Evolutionary conservation across 2,113 vertebrate genomes (phyloP).

Genomic region (Oncorhynchus nerka): DNA sequence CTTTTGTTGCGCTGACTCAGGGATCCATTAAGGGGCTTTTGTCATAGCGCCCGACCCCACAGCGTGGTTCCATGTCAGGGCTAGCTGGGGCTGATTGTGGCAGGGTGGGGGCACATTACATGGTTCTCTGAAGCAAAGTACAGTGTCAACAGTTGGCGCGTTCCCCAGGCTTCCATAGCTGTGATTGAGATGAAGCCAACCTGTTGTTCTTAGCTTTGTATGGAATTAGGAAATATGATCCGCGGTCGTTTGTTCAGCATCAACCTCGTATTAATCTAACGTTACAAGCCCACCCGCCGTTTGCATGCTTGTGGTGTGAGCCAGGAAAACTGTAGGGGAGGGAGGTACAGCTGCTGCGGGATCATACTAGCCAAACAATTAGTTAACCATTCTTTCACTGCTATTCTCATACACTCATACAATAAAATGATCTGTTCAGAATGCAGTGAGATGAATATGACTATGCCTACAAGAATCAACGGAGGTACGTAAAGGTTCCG

Average conservation of each 20-base stretch:
- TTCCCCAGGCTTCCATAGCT: neutral
- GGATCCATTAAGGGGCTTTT: slow-evolving; percentile 12
- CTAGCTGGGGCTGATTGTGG: neutral
- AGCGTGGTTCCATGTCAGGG: slow-evolving; percentile 22
- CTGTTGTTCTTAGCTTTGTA: neutral
- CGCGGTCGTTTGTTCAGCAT: neutral
- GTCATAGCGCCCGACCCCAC: slow-evolving; percentile 1
- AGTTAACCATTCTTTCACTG: slow-evolving; percentile 20
- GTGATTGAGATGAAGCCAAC: neutral
- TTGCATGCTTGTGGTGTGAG: neutral
- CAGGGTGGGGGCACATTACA: neutral
- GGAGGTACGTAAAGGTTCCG: too few relatives aligned
- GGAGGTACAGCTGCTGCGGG: slow-evolving; percentile 1
- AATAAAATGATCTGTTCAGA: neutral
- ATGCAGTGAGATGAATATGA: neutral
- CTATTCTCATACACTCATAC: neutral
- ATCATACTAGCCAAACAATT: slow-evolving; percentile 11
- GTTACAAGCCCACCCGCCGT: neutral
- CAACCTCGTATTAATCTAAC: neutral
- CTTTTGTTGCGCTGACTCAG: slow-evolving; percentile 14
- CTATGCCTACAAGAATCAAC: neutral
- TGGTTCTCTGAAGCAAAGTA: neutral
- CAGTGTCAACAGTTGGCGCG: neutral
- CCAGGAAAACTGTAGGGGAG: neutral
- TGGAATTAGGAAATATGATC: neutral